Percentiles rank a stretch among this genome's conserved stretches.
phyloP scores from a whole-genome alignment of 2,113 vertebrate genomes.

The Porphyrio hochstetteri region DNA sequence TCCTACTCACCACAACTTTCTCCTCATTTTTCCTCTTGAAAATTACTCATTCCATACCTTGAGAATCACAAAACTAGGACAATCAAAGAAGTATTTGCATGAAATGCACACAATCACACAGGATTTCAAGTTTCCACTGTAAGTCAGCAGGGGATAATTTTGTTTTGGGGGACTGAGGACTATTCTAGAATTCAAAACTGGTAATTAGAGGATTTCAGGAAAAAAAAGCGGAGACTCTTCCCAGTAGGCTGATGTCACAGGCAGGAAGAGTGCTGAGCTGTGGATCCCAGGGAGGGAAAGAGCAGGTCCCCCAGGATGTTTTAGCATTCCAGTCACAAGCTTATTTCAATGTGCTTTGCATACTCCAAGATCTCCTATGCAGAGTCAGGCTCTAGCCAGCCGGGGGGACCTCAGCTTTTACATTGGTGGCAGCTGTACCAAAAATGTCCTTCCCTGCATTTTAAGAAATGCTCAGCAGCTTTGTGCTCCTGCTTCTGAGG shows the following conservation, averaged over 20 bases:
- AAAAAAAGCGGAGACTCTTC: neutral
- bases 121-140: neutral
- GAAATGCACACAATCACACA: neutral
- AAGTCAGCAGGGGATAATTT: neutral
- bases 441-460: neutral
- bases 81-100: neutral
- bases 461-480: neutral
- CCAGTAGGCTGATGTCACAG: neutral
- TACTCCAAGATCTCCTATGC: neutral
- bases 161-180: neutral
- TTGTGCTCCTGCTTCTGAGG: neutral
- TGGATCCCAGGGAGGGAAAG: neutral
- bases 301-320: neutral
- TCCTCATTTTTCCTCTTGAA: neutral
- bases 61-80: neutral
- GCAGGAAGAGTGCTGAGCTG: neutral
- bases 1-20: neutral
- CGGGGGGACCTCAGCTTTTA: neutral
- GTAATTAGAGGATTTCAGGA: neutral
- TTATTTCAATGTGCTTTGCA: conserved; percentile 11
- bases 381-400: neutral
- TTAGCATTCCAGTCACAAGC: conserved; percentile 2
- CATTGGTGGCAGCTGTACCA: neutral
- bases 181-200: neutral
- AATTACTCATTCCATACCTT: neutral